These are phyloP conservation scores for Prinia subflava DNA, from an alignment of 2,113 vertebrate species.

Conservation along the genomic window DNA sequence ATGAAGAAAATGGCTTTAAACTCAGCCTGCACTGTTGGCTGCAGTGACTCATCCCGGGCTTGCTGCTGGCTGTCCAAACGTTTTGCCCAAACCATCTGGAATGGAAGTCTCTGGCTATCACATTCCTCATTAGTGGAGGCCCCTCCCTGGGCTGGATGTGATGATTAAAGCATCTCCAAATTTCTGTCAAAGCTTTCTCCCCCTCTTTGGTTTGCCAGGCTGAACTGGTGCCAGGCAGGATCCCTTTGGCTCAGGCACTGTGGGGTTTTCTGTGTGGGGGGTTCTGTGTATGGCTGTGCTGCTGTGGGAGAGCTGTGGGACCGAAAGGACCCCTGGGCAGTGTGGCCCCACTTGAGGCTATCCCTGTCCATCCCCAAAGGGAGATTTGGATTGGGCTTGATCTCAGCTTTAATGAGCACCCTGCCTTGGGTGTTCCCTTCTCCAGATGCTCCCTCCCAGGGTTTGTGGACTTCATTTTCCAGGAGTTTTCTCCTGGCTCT, in stretches of 20 bases:
- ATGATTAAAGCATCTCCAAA: not conserved
- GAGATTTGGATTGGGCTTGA: not conserved
- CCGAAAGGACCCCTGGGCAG: not conserved
- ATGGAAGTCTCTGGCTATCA: not conserved
- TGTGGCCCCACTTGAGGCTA: fast-evolving
- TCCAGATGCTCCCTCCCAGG: not conserved
- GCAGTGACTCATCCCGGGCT: conserved; percentile 15
- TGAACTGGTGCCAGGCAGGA: not conserved
- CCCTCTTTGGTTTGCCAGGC: not conserved
- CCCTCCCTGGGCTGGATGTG: not conserved
- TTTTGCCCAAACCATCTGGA: not conserved
- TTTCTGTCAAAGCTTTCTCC: not conserved
- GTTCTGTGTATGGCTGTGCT: not conserved
- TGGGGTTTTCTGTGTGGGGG: not conserved
- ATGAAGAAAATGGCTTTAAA: not conserved
- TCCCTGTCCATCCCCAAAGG: not conserved
- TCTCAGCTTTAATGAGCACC: not conserved
- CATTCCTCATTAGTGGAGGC: not conserved
- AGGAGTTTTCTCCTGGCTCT: not conserved
- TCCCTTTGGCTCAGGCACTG: not conserved
- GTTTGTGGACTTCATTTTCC: not conserved
- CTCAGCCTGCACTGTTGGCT: not conserved
- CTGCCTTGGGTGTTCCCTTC: not conserved
- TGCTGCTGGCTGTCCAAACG: conserved; percentile 27
- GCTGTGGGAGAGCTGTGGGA: not conserved